Percentiles rank a stretch among this genome's conserved stretches.
Evolutionary conservation across 2,797 vertebrate genomes (phyloP).

Genomic region (Tragopan temminckii): DNA sequence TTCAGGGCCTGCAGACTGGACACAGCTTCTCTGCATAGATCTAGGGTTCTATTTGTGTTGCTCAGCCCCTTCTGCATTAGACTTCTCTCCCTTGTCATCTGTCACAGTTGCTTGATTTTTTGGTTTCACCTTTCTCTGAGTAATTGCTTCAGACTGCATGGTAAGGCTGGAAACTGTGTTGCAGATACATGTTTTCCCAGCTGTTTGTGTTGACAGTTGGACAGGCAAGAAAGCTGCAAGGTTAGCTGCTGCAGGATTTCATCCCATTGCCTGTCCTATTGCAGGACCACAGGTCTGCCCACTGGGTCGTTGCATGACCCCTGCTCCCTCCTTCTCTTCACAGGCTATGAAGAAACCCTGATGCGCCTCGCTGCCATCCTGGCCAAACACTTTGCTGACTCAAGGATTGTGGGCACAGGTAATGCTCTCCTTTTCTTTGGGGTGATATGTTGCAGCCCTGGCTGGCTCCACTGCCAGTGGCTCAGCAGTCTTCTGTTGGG

Average conservation of each 20-base stretch:
- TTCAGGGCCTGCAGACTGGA: neutral
- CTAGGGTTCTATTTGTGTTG: neutral
- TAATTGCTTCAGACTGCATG: neutral
- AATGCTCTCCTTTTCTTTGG: slow-evolving; percentile 34
- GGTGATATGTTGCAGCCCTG: neutral
- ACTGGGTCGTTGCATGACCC: fast-evolving
- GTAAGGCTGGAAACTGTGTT: neutral
- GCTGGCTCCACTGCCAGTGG: neutral
- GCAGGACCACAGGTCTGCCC: neutral
- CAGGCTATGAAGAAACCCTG: slow-evolving; percentile 95
- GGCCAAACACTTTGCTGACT: slow-evolving; percentile 96
- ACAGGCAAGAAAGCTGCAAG: neutral
- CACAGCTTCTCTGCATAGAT: neutral
- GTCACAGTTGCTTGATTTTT: neutral
- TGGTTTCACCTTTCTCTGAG: neutral
- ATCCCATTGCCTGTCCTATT: neutral
- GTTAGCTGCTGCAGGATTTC: neutral
- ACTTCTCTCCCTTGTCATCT: neutral
- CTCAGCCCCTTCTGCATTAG: neutral
- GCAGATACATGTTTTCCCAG: neutral
- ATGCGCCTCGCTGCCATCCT: slow-evolving; percentile 94
- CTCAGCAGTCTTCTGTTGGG: neutral
- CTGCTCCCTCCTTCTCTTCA: neutral
- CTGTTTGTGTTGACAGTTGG: neutral
- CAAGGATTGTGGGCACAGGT: slow-evolving; percentile 96